phyloP scores from a whole-genome alignment of 2,797 vertebrate species.

The Pempheris klunzingeri region DNA sequence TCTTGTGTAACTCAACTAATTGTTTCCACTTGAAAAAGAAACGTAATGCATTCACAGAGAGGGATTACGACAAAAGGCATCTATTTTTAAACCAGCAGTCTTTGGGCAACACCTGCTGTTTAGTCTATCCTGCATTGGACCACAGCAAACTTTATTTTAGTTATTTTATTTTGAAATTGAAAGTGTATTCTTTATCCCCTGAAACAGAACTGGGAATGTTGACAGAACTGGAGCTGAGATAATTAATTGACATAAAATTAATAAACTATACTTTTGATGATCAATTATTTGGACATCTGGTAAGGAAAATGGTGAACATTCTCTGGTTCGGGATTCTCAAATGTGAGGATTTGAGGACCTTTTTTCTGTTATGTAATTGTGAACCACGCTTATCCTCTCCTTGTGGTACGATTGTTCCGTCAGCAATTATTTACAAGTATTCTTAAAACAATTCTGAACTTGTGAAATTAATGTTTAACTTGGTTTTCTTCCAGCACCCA shows the following conservation, averaged over 20 bases:
- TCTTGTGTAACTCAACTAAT: too few species aligned
- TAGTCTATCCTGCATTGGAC: not conserved
- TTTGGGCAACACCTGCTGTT: constrained; percentile 37
- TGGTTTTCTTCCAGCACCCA: constrained; percentile 68
- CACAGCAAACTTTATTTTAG: too few species aligned
- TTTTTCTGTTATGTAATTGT: not conserved
- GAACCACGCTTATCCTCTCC: not conserved
- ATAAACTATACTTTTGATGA: not conserved
- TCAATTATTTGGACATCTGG: not conserved
- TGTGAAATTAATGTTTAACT: constrained; percentile 57
- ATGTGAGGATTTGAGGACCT: not conserved
- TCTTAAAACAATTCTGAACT: constrained; percentile 7
- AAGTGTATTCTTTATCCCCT: not conserved
- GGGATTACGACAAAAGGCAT: not conserved
- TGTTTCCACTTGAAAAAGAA: not conserved
- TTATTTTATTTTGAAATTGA: not conserved
- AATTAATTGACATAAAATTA: too few species aligned
- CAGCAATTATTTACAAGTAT: constrained; percentile 15
- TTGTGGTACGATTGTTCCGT: not conserved
- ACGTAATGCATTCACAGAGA: not conserved
- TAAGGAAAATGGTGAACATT: not conserved
- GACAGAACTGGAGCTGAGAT: not conserved
- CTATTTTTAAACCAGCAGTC: constrained; percentile 18
- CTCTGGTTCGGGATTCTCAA: not conserved
- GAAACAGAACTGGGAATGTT: not conserved